These are phyloP conservation scores for Pagetopsis macropterus DNA, from an alignment of 2,797 vertebrate genomes.

Conservation along the genomic window DNA sequence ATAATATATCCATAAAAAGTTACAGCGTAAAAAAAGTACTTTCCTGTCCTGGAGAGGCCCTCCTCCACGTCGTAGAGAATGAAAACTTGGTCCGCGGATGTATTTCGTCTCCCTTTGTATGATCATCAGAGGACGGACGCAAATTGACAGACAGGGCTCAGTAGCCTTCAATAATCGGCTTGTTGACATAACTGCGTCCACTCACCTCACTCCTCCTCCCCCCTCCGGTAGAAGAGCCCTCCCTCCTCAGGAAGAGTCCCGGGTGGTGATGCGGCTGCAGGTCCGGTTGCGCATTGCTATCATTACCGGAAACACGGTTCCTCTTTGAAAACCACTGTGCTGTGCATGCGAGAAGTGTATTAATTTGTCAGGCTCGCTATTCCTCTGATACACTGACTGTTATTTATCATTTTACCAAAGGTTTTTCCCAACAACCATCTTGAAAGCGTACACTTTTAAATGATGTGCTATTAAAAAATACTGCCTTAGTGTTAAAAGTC, in stretches of 20 bases:
- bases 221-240: not conserved
- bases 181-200: conserved; percentile 69
- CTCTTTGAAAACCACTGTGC: not conserved
- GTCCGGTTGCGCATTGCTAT: conserved; percentile 40
- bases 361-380: not conserved
- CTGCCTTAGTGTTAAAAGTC: too few species aligned
- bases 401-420: not conserved
- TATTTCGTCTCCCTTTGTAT: conserved; percentile 12
- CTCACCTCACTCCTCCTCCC: conserved; percentile 53
- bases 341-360: not conserved
- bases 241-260: conserved; percentile 2
- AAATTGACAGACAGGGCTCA: conserved; percentile 61
- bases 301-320: not conserved
- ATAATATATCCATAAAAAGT: conserved; percentile 41
- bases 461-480: too few species aligned
- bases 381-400: not conserved
- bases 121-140: conserved; percentile 51
- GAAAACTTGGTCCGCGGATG: conserved; percentile 11
- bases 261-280: conserved; percentile 23
- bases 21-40: conserved; percentile 7
- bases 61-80: not conserved
- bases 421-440: too few species aligned
- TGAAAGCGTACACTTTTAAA: too few species aligned
- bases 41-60: conserved; percentile 6
- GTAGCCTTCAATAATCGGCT: conserved; percentile 79